Evolutionary conservation across 2,888 invertebrate species (phyloP).

Genomic region (Bembecia ichneumoniformis): DNA sequence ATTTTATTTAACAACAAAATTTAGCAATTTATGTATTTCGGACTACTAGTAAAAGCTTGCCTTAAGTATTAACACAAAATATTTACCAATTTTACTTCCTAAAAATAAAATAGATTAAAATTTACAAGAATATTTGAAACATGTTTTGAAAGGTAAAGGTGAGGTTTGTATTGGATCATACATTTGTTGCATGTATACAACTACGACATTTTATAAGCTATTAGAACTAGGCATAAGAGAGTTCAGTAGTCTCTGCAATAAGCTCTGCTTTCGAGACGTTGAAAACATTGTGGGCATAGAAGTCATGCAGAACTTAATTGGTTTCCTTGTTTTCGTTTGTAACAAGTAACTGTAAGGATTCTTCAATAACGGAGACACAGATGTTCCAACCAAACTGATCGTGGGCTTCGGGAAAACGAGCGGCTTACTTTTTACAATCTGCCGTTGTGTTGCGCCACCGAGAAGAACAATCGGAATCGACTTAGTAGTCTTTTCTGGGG

Average conservation of each 20-base stretch:
- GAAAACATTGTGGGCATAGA: slow-evolving; percentile 25
- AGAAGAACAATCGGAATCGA: slow-evolving; percentile 44
- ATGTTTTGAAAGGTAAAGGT: too few species aligned
- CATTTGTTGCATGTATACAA: neutral
- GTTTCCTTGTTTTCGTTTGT: slow-evolving; percentile 31
- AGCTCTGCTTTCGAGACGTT: slow-evolving; percentile 30
- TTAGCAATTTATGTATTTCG: too few species aligned
- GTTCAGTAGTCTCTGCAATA: slow-evolving; percentile 46
- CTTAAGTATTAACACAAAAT: too few species aligned
- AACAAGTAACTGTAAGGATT: slow-evolving; percentile 59
- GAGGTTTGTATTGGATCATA: neutral
- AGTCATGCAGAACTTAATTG: slow-evolving; percentile 49
- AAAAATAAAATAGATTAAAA: too few species aligned
- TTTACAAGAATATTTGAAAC: too few species aligned
- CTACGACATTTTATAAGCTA: neutral
- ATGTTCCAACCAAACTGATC: slow-evolving; percentile 49
- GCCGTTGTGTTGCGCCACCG: slow-evolving; percentile 47
- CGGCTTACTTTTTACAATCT: slow-evolving; percentile 36
- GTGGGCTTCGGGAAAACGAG: slow-evolving; percentile 36
- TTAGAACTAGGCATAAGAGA: slow-evolving; percentile 42
- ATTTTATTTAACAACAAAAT: too few species aligned
- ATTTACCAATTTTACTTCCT: too few species aligned
- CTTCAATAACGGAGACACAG: slow-evolving; percentile 40
- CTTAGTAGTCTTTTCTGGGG: slow-evolving; percentile 18
- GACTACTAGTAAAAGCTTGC: too few species aligned